These are phyloP conservation scores for Andrena camellia DNA, from an alignment of 2,888 invertebrate genomes.

Conservation along the genomic window DNA sequence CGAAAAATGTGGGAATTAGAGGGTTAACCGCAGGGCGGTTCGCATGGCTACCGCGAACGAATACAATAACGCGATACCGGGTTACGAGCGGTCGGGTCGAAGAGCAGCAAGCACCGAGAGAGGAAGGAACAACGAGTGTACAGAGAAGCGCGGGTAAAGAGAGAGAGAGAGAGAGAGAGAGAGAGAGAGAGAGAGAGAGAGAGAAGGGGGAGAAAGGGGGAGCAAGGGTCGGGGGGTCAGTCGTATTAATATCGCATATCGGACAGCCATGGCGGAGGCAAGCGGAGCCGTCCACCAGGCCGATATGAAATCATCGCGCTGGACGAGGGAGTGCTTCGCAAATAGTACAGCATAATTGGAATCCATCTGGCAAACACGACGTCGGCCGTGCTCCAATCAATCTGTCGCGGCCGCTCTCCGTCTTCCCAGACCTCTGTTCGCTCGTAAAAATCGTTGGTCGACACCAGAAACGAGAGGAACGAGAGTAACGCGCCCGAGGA, in stretches of 20 bases:
- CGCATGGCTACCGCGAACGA: conserved; percentile 63
- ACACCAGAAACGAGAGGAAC: conserved; percentile 14
- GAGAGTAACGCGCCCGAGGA: neutral
- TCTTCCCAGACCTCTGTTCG: conserved; percentile 35
- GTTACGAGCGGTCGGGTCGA: conserved; percentile 23
- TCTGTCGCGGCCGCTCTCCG: conserved; percentile 78
- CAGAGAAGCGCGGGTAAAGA: neutral
- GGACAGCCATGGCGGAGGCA: conserved; percentile 75
- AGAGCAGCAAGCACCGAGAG: conserved; percentile 8
- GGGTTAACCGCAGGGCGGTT: conserved; percentile 61
- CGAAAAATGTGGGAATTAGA: conserved; percentile 52
- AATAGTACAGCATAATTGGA: conserved; percentile 84
- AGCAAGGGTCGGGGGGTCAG: conserved; percentile 74
- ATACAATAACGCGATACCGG: conserved; percentile 64
- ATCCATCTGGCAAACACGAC: conserved; percentile 82
- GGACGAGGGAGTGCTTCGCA: conserved; percentile 83
- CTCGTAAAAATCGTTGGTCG: conserved; percentile 47
- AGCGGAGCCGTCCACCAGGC: conserved; percentile 67
- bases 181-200: too few relatives aligned
- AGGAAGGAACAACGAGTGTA: neutral
- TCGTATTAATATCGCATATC: conserved; percentile 84
- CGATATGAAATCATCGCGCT: conserved; percentile 82
- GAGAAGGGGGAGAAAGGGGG: conserved; percentile 67
- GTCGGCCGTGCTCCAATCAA: conserved; percentile 80
- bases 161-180: neutral